Conservation (phyloP, 2,888 invertebrate genomes). For the Callyntrura guangdongensis region DNA sequence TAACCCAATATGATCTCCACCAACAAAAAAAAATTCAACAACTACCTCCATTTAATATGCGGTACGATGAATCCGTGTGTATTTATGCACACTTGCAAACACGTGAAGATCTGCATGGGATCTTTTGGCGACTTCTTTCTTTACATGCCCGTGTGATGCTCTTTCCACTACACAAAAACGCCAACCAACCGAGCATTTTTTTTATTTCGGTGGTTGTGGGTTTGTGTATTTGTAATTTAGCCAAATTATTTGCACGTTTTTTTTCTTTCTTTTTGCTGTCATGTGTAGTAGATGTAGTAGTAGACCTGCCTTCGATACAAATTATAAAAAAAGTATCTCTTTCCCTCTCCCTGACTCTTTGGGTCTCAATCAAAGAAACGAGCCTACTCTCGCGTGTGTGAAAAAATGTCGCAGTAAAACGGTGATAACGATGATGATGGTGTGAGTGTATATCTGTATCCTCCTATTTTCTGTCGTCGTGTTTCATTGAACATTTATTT, state of each 20-base stretch:
- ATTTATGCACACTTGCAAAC: no score
- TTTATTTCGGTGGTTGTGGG: background rate
- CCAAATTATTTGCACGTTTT: conserved; percentile 44
- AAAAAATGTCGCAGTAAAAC: no score
- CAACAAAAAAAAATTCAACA: no score
- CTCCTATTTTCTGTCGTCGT: background rate
- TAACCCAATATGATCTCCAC: no score
- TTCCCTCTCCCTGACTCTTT: background rate
- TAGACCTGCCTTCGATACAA: background rate
- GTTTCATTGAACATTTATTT: conserved; percentile 53
- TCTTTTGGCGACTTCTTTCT: no score
- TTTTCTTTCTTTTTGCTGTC: no score
- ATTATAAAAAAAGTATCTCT: background rate
- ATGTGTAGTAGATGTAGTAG: background rate
- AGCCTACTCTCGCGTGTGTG: background rate
- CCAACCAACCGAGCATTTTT: background rate
- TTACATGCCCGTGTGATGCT: no score
- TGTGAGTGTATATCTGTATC: background rate
- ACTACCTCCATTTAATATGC: no score
- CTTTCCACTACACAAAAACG: no score
- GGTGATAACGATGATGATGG: background rate
- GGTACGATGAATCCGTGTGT: no score
- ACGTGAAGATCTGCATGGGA: no score
- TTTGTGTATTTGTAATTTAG: background rate
- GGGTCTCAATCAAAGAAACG: conserved; percentile 8